Percentiles rank a stretch among this genome's conserved stretches.
phyloP scores from a whole-genome alignment of 92 coral and sea anemone species.

The Galaxea fascicularis region DNA sequence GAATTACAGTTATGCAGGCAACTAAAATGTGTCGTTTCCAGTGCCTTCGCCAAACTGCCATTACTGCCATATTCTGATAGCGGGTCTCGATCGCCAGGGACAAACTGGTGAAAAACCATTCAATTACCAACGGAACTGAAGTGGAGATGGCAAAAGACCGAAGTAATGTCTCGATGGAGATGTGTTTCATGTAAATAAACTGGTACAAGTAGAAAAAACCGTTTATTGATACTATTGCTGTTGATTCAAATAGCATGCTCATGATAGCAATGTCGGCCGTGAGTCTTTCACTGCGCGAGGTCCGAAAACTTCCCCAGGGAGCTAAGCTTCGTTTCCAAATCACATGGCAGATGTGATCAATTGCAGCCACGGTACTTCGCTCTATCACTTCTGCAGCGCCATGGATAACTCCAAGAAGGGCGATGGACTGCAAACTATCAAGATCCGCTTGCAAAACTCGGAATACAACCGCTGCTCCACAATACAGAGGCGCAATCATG shows the following conservation, averaged over 20 bases:
- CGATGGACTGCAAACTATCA: slow-evolving; percentile 6
- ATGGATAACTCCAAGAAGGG: slow-evolving; percentile 35
- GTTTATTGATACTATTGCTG: slow-evolving; percentile 30
- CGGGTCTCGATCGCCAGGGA: slow-evolving; percentile 49
- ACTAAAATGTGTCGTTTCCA: slow-evolving; percentile 41
- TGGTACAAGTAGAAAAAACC: slow-evolving; percentile 43
- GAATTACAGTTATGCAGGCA: background rate
- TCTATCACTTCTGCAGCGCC: slow-evolving; percentile 41
- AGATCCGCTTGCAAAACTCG: slow-evolving; percentile 42
- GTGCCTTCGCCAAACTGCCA: slow-evolving; percentile 43
- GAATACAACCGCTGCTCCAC: slow-evolving; percentile 5
- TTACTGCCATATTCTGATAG: slow-evolving; percentile 53
- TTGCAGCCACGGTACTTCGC: slow-evolving; percentile 29
- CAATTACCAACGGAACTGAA: slow-evolving; percentile 27
- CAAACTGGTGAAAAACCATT: slow-evolving; percentile 51
- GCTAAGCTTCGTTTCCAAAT: slow-evolving; percentile 19
- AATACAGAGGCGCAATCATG: background rate
- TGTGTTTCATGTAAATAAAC: slow-evolving; percentile 1
- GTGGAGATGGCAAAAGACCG: background rate
- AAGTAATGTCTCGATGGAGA: background rate
- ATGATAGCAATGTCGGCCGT: slow-evolving; percentile 48
- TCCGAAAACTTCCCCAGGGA: slow-evolving; percentile 57
- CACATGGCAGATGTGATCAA: slow-evolving; percentile 28
- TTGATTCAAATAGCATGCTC: slow-evolving; percentile 49
- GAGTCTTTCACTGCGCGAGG: slow-evolving; percentile 54